Evolutionary conservation across 2,797 vertebrate species (phyloP), one percentile per base, ranked within the genome.

Genomic region (Sebastes nivosus): DNA sequence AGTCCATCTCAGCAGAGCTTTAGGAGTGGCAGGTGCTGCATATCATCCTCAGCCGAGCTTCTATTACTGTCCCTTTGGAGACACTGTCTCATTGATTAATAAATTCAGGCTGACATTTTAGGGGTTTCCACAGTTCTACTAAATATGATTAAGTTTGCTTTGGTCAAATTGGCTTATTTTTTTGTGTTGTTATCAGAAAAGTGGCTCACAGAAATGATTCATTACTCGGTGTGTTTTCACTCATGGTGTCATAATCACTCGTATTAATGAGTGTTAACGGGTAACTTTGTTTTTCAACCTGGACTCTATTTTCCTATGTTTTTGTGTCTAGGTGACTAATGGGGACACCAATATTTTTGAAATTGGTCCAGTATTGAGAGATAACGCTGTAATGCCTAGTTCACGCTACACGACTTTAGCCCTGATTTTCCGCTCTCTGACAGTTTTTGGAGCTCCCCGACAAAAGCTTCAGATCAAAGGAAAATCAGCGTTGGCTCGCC

Each of bases 21-120:
- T 84, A 85, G 85, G 91, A 92, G 77, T 94, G 92, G 93, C 94
- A 94, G 94, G 91, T 93, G 94, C 91, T 89, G 90, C 91, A 92
- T 81, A 93, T 93, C 91, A 88, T 90, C 85, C 87, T 65, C 88
- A 75, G 83, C 77, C 88, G 58, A 59, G 79, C 79, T 71, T 92
- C 86, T 84, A 87, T 90, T 91, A 88, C 84, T 73, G 90, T 89
- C 90, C 90, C 91, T 91, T 89, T 81, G 91, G 92, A 86, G 90
- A 92, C 80, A 79, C 74, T 61, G 85, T 85, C 88, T 90, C 81
- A 80, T 81, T 91, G 92, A 93, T 87, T 89, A 92, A 92, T 91
- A 90, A 77, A 90, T 88, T 86, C 77, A 63, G 38, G 54, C 79
- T 87, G 88, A 86, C 92, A 89, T 92, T 89, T 90, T 85, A 76